Evolutionary conservation across 2,113 vertebrate genomes (phyloP).

Genomic region (Elgaria multicarinata): DNA sequence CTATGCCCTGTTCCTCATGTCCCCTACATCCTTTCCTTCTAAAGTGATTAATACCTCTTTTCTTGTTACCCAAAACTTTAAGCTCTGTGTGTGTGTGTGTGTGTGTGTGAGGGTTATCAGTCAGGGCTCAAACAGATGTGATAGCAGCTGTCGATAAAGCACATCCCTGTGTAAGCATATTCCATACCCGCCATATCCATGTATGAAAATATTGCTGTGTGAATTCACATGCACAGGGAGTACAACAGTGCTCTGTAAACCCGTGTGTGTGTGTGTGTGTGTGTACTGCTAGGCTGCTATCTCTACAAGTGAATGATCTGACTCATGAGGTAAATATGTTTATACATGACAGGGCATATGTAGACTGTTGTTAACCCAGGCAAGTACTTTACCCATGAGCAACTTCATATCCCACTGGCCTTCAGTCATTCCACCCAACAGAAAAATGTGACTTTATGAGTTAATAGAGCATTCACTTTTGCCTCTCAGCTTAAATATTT

Average conservation of each 20-base stretch:
- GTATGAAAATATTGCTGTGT: not conserved
- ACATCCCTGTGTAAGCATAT: not conserved
- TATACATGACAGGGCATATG: not conserved
- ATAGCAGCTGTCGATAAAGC: not conserved
- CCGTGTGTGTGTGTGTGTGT: not conserved
- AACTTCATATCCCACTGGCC: not conserved
- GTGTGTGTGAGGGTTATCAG: not conserved
- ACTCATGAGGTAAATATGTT: not conserved
- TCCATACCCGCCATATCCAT: too few species aligned
- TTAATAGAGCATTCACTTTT: too few species aligned
- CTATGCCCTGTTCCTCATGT: not conserved
- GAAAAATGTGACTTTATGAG: too few species aligned
- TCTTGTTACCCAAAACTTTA: not conserved
- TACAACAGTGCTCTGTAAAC: not conserved
- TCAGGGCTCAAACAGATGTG: not conserved
- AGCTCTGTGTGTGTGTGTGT: not conserved
- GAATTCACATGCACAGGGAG: not conserved
- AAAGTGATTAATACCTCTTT: not conserved
- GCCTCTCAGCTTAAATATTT: not conserved
- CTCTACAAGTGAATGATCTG: not conserved
- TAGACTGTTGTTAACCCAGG: not conserved
- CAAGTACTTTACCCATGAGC: too few species aligned
- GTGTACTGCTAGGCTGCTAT: not conserved
- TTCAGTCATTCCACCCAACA: not conserved
- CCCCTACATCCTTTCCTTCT: not conserved